Evolutionary conservation across 2,797 vertebrate species (phyloP), one percentile per base, ranked within the genome.

Genomic region (Lateolabrax maculatus): DNA sequence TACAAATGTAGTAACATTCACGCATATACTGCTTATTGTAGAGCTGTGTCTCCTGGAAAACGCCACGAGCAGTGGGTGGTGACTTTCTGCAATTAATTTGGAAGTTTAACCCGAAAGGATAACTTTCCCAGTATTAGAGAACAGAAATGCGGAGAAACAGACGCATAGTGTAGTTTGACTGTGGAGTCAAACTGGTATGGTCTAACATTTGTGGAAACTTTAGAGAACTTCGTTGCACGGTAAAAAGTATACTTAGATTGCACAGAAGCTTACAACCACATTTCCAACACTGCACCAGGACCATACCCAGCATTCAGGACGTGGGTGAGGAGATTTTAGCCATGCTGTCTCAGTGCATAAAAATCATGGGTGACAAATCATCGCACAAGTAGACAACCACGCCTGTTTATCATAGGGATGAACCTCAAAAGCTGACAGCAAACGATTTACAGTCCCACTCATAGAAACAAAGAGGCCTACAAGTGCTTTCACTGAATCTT

Each of bases 21-120:
- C 25, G 9, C 56, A 44, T 44, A 51, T 27, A 71, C 56, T 70
- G 62, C 72, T 68, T 67, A 57, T 84, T 69, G 53, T 37, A 52
- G 70, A 77, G n/a, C 56, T 55, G 73, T 63, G 73, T 86, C 62
- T 87, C 52, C 56, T 86, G 85, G 81, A 90, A 90, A 87, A 84
- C 6, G 74, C 88, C 71, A 52, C 55, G 58, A 88, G 89, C 89
- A 9, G 36, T 82, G 87, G 89, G 87, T 84, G 84, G 86, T 21
- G 71, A 67, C 70, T 82, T 77, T 83, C 81, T 86, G 83, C 83
- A 76, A 89, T 89, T 89, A 63, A 91, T 92, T 89, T 87, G 72
- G 85, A 89, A 87, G 90, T 90, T 55, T 43, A 84, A 85, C 71
- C 77, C 74, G 53, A 66, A 71, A 84, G 77, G 77, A 87, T 75